Evolutionary conservation across 2,797 vertebrate genomes (phyloP).

Genomic region (Glossophaga mutica): DNA sequence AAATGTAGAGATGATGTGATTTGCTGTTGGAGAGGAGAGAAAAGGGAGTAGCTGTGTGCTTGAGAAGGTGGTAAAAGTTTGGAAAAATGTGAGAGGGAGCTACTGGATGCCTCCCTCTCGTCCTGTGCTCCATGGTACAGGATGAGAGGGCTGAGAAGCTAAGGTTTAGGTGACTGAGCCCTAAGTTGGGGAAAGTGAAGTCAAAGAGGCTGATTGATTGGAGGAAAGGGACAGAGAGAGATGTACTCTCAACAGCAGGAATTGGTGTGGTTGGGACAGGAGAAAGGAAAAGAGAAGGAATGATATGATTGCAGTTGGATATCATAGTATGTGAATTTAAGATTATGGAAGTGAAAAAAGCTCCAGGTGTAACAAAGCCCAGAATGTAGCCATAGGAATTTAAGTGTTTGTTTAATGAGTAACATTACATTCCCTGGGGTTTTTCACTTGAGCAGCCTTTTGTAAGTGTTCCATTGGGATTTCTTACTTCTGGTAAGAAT

Average conservation of each 20-base stretch:
- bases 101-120: background rate
- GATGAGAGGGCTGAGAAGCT: background rate
- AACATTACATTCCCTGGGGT: background rate
- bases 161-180: background rate
- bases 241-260: background rate
- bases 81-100: background rate
- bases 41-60: background rate
- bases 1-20: background rate
- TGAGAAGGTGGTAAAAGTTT: background rate
- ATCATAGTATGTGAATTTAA: background rate
- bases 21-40: background rate
- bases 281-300: background rate
- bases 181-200: background rate
- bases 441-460: slow-evolving; percentile 16
- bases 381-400: background rate
- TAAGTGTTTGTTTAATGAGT: slow-evolving; percentile 23
- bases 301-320: background rate
- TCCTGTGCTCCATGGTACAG: background rate
- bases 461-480: background rate
- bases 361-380: background rate
- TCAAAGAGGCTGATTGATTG: background rate
- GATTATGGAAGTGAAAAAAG: background rate
- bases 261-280: background rate
- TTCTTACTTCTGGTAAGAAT: background rate
- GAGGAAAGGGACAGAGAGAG: background rate